These are phyloP conservation scores for Thaleichthys pacificus DNA, from an alignment of 2,797 vertebrate species.

Conservation along the genomic window DNA sequence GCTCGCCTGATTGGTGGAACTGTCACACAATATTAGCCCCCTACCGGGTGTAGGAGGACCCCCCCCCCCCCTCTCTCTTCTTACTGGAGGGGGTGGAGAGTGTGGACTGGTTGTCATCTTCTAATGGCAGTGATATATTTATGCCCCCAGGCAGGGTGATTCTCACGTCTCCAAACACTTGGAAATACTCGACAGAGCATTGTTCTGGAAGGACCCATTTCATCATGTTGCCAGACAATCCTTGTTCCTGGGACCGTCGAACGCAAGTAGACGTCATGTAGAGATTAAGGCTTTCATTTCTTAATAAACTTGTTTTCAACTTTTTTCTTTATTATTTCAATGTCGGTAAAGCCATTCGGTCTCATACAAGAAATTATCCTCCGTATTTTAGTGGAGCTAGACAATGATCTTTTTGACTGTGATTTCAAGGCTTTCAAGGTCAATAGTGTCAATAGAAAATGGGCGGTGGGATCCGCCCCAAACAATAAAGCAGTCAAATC, in stretches of 20 bases:
- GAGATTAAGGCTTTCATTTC: neutral
- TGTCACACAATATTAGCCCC: conserved; percentile 7
- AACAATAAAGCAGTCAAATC: conserved; percentile 9
- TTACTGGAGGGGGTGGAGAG: conserved; percentile 1
- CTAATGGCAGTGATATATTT: conserved; percentile 28
- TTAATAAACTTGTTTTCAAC: too few species aligned
- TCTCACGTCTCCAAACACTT: conserved; percentile 26
- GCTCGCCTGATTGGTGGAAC: conserved; percentile 21
- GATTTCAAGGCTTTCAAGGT: neutral
- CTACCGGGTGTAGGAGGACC: neutral
- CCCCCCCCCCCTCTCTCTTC: neutral
- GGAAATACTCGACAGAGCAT: conserved; percentile 14
- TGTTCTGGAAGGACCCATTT: conserved; percentile 17
- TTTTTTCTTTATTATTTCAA: too few species aligned
- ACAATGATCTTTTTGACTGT: too few species aligned
- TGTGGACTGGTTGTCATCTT: conserved; percentile 33
- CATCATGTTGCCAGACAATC: conserved; percentile 25
- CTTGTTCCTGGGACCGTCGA: neutral
- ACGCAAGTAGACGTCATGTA: neutral
- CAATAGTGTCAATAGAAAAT: conserved; percentile 12
- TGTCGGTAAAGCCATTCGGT: too few species aligned
- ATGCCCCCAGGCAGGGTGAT: conserved; percentile 17
- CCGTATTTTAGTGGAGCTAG: neutral
- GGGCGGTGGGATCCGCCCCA: conserved; percentile 2
- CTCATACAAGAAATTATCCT: neutral